Percentiles rank a stretch among this genome's conserved stretches.
Conservation (phyloP, 2,797 vertebrate species). For the Acomys russatus region DNA sequence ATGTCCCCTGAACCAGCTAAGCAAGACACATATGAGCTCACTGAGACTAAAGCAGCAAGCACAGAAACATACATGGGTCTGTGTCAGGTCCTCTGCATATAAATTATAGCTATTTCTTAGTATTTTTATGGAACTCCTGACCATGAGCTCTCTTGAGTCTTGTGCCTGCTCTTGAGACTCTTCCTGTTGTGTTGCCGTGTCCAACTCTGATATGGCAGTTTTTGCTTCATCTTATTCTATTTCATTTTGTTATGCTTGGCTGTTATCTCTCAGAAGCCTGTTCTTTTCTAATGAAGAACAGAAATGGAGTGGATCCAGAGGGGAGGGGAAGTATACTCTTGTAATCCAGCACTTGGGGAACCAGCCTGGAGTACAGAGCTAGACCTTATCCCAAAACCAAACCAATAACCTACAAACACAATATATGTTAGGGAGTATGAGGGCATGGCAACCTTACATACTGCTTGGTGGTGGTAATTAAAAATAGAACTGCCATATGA, state of each 20-base stretch:
- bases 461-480: background rate
- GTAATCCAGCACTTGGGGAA: background rate
- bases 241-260: background rate
- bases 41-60: background rate
- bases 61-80: background rate
- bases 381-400: background rate
- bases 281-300: background rate
- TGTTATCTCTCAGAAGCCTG: background rate
- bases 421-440: background rate
- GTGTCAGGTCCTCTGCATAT: background rate
- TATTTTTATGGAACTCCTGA: background rate
- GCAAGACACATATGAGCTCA: background rate
- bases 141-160: background rate
- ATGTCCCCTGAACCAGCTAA: background rate
- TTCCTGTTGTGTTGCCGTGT: background rate
- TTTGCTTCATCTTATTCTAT: background rate
- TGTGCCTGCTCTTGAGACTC: background rate
- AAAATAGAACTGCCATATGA: background rate
- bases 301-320: background rate
- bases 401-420: background rate
- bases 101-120: background rate
- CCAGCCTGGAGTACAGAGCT: background rate
- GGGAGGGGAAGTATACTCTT: background rate
- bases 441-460: background rate
- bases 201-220: background rate